Percentiles rank a stretch among this genome's conserved stretches.
These are phyloP conservation scores for Delia radicum DNA, from an alignment of 1,140 invertebrate genomes.

Conservation along the genomic window DNA sequence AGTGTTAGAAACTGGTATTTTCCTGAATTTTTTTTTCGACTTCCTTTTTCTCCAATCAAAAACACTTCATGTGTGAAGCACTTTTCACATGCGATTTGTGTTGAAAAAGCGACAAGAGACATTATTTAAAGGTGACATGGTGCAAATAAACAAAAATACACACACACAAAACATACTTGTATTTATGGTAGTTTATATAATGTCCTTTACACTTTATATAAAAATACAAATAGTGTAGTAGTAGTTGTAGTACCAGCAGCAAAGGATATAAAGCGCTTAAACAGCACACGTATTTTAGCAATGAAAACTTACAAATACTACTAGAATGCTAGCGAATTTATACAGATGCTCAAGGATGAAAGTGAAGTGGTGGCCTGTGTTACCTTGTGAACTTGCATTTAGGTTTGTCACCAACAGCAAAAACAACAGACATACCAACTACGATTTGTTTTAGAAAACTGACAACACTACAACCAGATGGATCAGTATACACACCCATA, in stretches of 20 bases:
- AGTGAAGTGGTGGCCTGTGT: not conserved
- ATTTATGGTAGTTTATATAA: not conserved
- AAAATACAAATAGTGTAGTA: not conserved
- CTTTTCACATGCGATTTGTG: slow-evolving; percentile 54
- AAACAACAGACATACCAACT: not conserved
- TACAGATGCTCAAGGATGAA: not conserved
- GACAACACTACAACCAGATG: no score
- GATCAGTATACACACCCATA: no score
- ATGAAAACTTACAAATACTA: not conserved
- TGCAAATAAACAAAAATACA: slow-evolving; percentile 26
- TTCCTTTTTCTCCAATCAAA: slow-evolving; percentile 13
- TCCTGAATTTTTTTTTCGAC: not conserved
- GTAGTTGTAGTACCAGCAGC: not conserved
- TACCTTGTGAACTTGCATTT: no score
- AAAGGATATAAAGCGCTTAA: not conserved
- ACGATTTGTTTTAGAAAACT: no score
- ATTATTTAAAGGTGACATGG: slow-evolving; percentile 52
- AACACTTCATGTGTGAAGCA: slow-evolving; percentile 23
- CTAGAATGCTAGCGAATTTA: not conserved
- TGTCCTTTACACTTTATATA: not conserved
- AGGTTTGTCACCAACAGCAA: no score
- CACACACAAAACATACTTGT: slow-evolving; percentile 16
- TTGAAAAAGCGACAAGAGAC: slow-evolving; percentile 51
- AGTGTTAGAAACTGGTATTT: not conserved
- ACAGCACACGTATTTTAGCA: not conserved